phyloP scores from a whole-genome alignment of 1,140 invertebrate genomes.

The Paralvinella palmiformis region DNA sequence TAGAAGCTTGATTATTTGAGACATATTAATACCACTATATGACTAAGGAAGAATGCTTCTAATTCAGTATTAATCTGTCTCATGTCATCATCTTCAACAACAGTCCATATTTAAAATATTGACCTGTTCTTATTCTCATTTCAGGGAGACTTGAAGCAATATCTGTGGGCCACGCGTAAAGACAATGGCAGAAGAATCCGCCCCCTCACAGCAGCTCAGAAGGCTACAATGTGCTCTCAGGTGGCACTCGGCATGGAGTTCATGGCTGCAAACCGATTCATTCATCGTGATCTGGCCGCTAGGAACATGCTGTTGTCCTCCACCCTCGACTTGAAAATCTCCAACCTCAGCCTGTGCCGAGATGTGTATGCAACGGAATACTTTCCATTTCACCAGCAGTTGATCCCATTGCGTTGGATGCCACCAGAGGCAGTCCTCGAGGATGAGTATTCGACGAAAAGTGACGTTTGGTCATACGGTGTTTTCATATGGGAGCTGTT shows the following conservation, averaged over 20 bases:
- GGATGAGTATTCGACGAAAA: constrained; percentile 55
- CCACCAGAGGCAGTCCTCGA: constrained; percentile 81
- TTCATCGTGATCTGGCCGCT: constrained; percentile 84
- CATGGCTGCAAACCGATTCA: constrained; percentile 65
- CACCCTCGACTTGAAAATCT: constrained; percentile 75
- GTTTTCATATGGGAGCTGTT: constrained; percentile 48
- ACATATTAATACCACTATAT: neutral
- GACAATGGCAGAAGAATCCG: constrained; percentile 49
- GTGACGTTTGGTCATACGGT: constrained; percentile 48
- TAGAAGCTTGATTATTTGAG: neutral
- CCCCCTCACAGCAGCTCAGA: constrained; percentile 64
- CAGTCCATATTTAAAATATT: too few relatives aligned
- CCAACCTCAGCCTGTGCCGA: constrained; percentile 69
- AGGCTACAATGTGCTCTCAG: constrained; percentile 61
- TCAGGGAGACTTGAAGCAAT: constrained; percentile 88
- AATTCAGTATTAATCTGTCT: neutral
- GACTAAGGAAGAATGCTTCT: neutral
- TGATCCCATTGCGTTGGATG: constrained; percentile 77
- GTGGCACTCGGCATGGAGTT: constrained; percentile 79
- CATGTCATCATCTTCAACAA: too few relatives aligned
- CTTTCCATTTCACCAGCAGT: constrained; percentile 48
- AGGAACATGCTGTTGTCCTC: constrained; percentile 88
- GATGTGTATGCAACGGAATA: constrained; percentile 84
- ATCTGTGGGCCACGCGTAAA: constrained; percentile 75
- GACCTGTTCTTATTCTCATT: too few relatives aligned